Evolutionary conservation across 1,140 invertebrate species (phyloP), one percentile per base, ranked within the genome.

Genomic region (Homalodisca vitripennis): DNA sequence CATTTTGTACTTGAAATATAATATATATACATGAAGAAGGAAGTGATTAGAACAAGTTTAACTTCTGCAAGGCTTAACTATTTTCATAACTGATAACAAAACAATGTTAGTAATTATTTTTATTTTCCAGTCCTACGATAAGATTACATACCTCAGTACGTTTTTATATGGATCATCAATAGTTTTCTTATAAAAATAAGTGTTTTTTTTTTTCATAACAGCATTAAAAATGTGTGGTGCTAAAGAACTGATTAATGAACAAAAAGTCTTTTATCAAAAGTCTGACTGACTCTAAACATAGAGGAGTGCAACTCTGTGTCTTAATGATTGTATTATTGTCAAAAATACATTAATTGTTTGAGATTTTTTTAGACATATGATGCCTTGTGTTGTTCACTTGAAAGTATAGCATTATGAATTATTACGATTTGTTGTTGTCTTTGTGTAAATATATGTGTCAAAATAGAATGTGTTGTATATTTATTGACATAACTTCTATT

Each of bases 241-340:
- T 60, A 71, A 66, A 71, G 66, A 48, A 68, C 63, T 68, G 62
- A 68, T 57, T 53, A 62, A 67, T 51, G 51, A 41, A 62, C 29
- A 71, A 30, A 29, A 60, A 71, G 34, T 55, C 32, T 64, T 64
- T n/a, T 31, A 48, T 31, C 29, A 63, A 70, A 72, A 72, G 71
- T 72, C 71, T 72, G 71, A 72, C 65, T 51, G 71, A 72, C 71
- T 72, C 71, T 72, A 72, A 72, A 72, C 68, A 72, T 68, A 72
- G 68, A 72, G 71, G 66, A 67, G 47, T 68, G 71, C 26, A 72
- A 72, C 71, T 72, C 68, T 72, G 71, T 72, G 71, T 70, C 71
- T 72, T 72, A 72, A 51, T 60, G 31, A 60, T 32, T 67, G 62
- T 57, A 60, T 51, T 67, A 71, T 29, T 31, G 26, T 20, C 63